Evolutionary conservation across 2,797 vertebrate species (phyloP).

Genomic region (Enteromius argenteus): DNA sequence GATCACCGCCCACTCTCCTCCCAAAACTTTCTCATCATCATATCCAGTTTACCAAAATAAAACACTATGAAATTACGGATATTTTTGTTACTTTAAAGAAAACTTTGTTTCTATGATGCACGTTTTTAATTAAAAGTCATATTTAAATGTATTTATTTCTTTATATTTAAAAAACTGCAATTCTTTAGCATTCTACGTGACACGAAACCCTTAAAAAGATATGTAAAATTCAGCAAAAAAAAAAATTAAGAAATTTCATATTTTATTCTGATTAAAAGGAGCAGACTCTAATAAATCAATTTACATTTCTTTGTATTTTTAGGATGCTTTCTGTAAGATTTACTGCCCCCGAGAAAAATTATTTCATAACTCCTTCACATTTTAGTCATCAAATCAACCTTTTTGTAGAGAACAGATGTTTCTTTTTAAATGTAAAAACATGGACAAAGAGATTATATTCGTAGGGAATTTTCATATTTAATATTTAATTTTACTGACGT

Average conservation of each 20-base stretch:
- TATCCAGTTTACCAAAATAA: constrained; percentile 5
- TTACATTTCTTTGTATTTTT: neutral
- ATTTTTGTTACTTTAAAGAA: too few relatives aligned
- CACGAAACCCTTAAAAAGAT: too few relatives aligned
- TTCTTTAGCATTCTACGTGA: neutral
- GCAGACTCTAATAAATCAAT: neutral
- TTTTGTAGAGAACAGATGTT: neutral
- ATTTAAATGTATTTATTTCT: neutral
- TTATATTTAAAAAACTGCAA: neutral
- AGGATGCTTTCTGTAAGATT: neutral
- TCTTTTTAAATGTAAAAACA: neutral
- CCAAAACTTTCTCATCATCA: constrained; percentile 41
- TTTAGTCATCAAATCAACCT: neutral
- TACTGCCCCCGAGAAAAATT: neutral
- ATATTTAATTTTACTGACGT: neutral
- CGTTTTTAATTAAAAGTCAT: neutral
- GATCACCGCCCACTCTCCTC: constrained; percentile 51
- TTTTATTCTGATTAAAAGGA: neutral
- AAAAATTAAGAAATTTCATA: too few relatives aligned
- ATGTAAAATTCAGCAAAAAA: too few relatives aligned
- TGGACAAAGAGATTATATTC: neutral
- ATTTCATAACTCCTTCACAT: neutral
- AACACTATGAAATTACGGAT: neutral
- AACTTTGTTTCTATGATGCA: neutral
- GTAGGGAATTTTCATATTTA: neutral